Percentiles rank a stretch among this genome's conserved stretches.
These are phyloP conservation scores for Philypnodon macrostomus DNA, from an alignment of 2,797 vertebrate genomes.

Conservation along the genomic window DNA sequence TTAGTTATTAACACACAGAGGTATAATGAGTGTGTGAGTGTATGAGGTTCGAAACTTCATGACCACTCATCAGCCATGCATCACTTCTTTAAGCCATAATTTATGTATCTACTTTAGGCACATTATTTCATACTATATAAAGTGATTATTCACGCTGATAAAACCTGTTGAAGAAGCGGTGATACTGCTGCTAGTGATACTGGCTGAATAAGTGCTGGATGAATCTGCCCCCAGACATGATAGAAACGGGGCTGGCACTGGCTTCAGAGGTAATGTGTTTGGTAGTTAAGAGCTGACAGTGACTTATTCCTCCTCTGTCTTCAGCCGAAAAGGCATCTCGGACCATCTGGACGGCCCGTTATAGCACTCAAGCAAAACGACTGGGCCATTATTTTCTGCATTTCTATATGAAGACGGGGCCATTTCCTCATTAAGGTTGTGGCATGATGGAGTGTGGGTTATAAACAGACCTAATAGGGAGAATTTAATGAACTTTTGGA, in stretches of 20 bases:
- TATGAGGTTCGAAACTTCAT: no score
- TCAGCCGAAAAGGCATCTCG: conserved; percentile 48
- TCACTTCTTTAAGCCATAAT: no score
- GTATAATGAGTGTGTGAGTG: no score
- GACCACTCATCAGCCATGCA: no score
- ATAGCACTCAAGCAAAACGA: conserved; percentile 51
- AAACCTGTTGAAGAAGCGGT: no score
- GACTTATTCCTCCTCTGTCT: conserved; percentile 62
- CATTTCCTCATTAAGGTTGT: conserved; percentile 51
- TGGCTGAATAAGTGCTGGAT: no score
- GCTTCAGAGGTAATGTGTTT: conserved; percentile 70
- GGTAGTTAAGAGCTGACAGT: conserved; percentile 69
- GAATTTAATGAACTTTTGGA: conserved; percentile 49
- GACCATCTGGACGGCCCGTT: conserved; percentile 69
- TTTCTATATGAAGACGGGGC: conserved; percentile 53
- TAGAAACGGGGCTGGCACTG: conserved; percentile 34
- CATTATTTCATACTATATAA: no score
- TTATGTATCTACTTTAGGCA: no score
- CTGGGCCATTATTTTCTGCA: conserved; percentile 63
- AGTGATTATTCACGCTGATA: no score
- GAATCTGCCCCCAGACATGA: background rate
- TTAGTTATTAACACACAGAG: no score
- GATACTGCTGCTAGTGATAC: no score
- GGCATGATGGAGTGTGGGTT: conserved; percentile 50
- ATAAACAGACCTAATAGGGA: conserved; percentile 59